phyloP scores from a whole-genome alignment of 2,888 invertebrate genomes.

The Diogma glabrata region DNA sequence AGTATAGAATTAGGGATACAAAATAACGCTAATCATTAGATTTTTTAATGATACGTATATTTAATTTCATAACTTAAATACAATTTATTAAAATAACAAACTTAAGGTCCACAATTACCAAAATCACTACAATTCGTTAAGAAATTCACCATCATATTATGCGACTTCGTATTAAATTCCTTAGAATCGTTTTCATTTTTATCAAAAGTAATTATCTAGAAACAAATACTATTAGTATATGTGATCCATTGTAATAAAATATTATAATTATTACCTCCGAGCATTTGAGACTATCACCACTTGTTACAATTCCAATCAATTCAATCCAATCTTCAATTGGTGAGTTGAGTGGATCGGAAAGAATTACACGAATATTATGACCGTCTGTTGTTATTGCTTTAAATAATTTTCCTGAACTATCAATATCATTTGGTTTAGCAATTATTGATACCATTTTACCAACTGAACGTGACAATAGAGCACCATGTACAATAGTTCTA shows the following conservation, averaged over 20 bases:
- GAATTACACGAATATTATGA: neutral
- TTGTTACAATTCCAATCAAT: constrained; percentile 10
- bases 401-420: neutral
- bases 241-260: neutral
- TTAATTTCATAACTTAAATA: too few relatives aligned
- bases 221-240: neutral
- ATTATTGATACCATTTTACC: constrained; percentile 4
- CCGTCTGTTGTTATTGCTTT: constrained; percentile 14
- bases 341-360: constrained; percentile 9
- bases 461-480: neutral
- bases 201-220: neutral
- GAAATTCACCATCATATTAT: neutral
- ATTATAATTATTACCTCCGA: constrained; percentile 5
- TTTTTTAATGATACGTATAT: too few relatives aligned
- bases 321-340: constrained; percentile 14
- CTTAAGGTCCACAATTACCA: constrained; percentile 1
- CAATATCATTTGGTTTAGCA: neutral
- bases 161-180: neutral
- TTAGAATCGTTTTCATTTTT: neutral
- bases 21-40: too few relatives aligned
- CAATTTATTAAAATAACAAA: too few relatives aligned
- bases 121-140: constrained; percentile 2
- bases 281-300: constrained; percentile 3
- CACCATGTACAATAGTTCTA: neutral
- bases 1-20: too few relatives aligned